Base-by-base conservation (phyloP, 2,888 invertebrate genomes). In the Sipunculus nudus region DNA sequence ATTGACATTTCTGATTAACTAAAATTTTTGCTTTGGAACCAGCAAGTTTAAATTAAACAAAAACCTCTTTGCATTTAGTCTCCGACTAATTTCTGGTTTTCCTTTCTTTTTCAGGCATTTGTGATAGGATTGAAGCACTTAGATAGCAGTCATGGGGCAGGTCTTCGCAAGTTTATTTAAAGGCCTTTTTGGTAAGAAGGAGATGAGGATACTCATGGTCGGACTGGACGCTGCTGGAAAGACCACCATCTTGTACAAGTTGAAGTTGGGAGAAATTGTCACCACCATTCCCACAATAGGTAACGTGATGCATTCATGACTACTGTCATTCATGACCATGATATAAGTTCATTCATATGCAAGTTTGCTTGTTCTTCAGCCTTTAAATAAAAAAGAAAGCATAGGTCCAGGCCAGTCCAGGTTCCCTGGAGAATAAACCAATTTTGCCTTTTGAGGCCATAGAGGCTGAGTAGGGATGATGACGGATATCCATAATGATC, bases 181-280 rank as follows among this genome's bases (percentile, higher is more conserved):
- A 90, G 94, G 96, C 89, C 93, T 99, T 78, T 98, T 99, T 87
- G 98, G 99, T 88, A 99, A 98, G 88, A 98, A 97, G 86, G 97
- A 99, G 89, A 98, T 99, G 98, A 92, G 99, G 89, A 97, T 98
- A 90, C 89, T 98, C 88, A 98, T 98, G 97, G 96, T 96, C 78
- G 96, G 96, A 85, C 89, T 96, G 85, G 97, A 98, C 89, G 97
- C 97, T 83, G 98, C 98, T 88, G 98, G 98, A 89, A 98, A 98
- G 91, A 98, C 98, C 84, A 98, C 97, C 87, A 98, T 98, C 88
- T 89, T 98, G 87, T 97, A 97, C 90, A 98, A 98, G 91, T 91
- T 98, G 86, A 98, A 98, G 90, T 90, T 98, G 89, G 97, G 97
- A 86, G 97, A 98, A 92, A 97, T 97, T 89, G 97, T 98, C 85